phyloP scores from a whole-genome alignment of 2,888 invertebrate species.

The Bursaphelenchus okinawaensis region DNA sequence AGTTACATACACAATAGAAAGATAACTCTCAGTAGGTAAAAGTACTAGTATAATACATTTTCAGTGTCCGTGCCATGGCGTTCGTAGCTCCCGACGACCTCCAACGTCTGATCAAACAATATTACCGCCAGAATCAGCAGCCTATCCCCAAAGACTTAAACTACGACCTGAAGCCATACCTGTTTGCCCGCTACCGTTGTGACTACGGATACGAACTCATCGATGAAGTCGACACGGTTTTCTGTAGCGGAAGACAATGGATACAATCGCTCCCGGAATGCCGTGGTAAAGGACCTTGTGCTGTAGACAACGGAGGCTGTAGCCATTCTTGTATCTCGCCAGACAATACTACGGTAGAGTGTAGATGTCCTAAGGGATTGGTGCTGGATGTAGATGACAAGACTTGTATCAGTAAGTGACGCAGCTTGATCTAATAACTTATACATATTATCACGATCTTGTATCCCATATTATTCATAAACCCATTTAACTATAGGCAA shows the following conservation, averaged over 20 bases:
- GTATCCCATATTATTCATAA: not conserved
- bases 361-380: slow-evolving; percentile 54
- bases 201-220: slow-evolving; percentile 55
- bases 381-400: slow-evolving; percentile 45
- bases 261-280: slow-evolving; percentile 49
- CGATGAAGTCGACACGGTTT: slow-evolving; percentile 56
- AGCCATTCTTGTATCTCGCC: slow-evolving; percentile 51
- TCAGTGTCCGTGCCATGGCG: slow-evolving; percentile 56
- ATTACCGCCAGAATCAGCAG: slow-evolving; percentile 52
- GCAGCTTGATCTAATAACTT: too few species aligned
- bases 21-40: not conserved
- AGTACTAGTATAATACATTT: slow-evolving; percentile 11
- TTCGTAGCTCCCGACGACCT: slow-evolving; percentile 56
- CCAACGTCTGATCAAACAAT: slow-evolving; percentile 51
- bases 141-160: slow-evolving; percentile 44
- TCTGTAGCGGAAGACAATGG: slow-evolving; percentile 53
- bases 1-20: too few species aligned
- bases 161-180: slow-evolving; percentile 38
- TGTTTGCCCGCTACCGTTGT: slow-evolving; percentile 56
- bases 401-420: slow-evolving; percentile 49
- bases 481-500: not conserved
- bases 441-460: not conserved
- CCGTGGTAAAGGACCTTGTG: slow-evolving; percentile 49
- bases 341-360: slow-evolving; percentile 48
- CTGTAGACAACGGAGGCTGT: slow-evolving; percentile 52